Percentiles rank a stretch among this genome's conserved stretches.
phyloP scores from a whole-genome alignment of 2,113 vertebrate species.

The Smithornis capensis region DNA sequence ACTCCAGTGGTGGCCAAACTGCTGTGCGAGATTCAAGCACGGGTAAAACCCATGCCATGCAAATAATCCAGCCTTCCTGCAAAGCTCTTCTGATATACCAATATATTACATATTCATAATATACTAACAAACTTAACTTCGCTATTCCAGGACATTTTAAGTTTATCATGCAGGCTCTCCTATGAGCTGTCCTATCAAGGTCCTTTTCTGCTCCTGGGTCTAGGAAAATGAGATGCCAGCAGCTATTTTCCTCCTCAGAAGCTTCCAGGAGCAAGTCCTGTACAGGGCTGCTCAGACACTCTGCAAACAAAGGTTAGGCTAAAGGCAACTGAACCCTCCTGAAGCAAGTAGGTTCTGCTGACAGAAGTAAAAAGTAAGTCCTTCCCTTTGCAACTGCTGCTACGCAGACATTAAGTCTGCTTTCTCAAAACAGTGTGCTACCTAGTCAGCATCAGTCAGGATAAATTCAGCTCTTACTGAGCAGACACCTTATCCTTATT shows the following conservation, averaged over 20 bases:
- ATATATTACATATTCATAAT: not conserved
- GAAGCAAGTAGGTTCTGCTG: not conserved
- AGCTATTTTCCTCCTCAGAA: not conserved
- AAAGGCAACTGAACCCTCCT: rapidly evolving
- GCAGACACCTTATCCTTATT: not conserved
- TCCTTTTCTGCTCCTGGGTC: not conserved
- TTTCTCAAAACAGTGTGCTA: not conserved
- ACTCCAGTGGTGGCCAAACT: not conserved
- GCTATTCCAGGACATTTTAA: not conserved
- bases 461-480: not conserved
- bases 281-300: not conserved
- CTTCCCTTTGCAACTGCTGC: not conserved
- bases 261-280: not conserved
- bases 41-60: not conserved
- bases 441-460: not conserved
- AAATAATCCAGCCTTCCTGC: not conserved
- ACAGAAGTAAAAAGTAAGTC: not conserved
- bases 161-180: not conserved
- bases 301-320: not conserved
- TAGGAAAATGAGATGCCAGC: not conserved
- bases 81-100: not conserved
- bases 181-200: not conserved
- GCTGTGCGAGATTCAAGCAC: not conserved
- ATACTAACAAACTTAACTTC: not conserved
- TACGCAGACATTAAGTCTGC: not conserved